phyloP scores from a whole-genome alignment of 1,140 invertebrate genomes.

The Gonatopus flavifemur region DNA sequence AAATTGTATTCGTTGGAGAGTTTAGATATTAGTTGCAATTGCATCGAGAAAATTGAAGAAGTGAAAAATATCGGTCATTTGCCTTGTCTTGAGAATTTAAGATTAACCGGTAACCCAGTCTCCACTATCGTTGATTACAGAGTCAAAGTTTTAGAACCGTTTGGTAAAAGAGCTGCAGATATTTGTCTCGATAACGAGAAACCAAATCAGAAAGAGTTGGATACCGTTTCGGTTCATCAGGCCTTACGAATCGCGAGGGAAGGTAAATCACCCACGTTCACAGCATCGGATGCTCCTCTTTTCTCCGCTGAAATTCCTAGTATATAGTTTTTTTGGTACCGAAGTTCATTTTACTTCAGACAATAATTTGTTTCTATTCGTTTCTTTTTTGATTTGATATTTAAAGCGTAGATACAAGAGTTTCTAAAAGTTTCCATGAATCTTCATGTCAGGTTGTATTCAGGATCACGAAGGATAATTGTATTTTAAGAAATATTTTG shows the following conservation, averaged over 20 bases:
- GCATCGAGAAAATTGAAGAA: slow-evolving; percentile 78
- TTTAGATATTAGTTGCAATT: slow-evolving; percentile 85
- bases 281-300: slow-evolving; percentile 43
- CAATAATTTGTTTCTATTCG: too few relatives aligned
- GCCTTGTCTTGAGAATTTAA: slow-evolving; percentile 83
- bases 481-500: too few relatives aligned
- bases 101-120: slow-evolving; percentile 87
- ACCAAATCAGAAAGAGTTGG: slow-evolving; percentile 83
- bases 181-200: slow-evolving; percentile 85
- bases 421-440: too few relatives aligned
- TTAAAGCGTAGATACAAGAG: too few relatives aligned
- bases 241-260: slow-evolving; percentile 75
- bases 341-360: too few relatives aligned
- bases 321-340: too few relatives aligned
- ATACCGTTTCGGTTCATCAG: slow-evolving; percentile 86
- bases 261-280: slow-evolving; percentile 57
- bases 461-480: too few relatives aligned
- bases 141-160: slow-evolving; percentile 82
- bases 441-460: too few relatives aligned
- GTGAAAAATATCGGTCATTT: slow-evolving; percentile 77
- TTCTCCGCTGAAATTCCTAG: slow-evolving; percentile 54
- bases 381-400: too few relatives aligned
- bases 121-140: slow-evolving; percentile 86
- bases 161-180: slow-evolving; percentile 74
- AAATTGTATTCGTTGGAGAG: slow-evolving; percentile 83